Conservation (phyloP, 2,888 invertebrate genomes). For the Nomada flava region DNA sequence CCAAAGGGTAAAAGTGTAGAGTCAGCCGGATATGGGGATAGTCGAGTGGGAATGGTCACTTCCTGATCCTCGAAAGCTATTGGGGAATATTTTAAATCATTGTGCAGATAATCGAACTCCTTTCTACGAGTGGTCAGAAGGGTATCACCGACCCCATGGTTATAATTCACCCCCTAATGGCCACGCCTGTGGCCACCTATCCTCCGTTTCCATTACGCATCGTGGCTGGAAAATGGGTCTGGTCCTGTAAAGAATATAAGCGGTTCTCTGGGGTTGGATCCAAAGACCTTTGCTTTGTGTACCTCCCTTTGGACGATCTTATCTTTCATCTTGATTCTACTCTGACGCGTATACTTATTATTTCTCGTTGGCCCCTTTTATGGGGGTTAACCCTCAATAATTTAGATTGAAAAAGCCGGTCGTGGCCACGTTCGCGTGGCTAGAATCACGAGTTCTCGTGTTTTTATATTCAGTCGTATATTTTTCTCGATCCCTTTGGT, state of each 20-base stretch:
- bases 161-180: slow-evolving; percentile 65
- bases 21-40: slow-evolving; percentile 11
- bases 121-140: slow-evolving; percentile 11
- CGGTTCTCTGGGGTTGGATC: slow-evolving; percentile 39
- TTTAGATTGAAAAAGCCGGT: slow-evolving; percentile 6
- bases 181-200: slow-evolving; percentile 37
- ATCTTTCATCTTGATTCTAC: slow-evolving; percentile 68
- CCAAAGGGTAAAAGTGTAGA: slow-evolving; percentile 9
- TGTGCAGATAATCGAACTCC: slow-evolving; percentile 64
- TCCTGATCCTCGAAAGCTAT: slow-evolving; percentile 41
- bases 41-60: slow-evolving; percentile 7
- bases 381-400: not conserved
- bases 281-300: slow-evolving; percentile 25
- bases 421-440: not conserved
- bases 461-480: not conserved
- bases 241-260: slow-evolving; percentile 58
- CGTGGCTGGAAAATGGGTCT: slow-evolving; percentile 42
- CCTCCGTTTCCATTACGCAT: slow-evolving; percentile 52
- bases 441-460: not conserved
- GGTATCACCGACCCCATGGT: slow-evolving; percentile 18
- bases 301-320: slow-evolving; percentile 55
- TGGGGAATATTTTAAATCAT: slow-evolving; percentile 67
- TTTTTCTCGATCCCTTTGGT: not conserved
- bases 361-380: slow-evolving; percentile 8
- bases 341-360: slow-evolving; percentile 18